Percentiles rank a stretch among this genome's conserved stretches.
These are phyloP conservation scores for Phocides pigmalion DNA, from an alignment of 1,140 invertebrate species.

Conservation along the genomic window DNA sequence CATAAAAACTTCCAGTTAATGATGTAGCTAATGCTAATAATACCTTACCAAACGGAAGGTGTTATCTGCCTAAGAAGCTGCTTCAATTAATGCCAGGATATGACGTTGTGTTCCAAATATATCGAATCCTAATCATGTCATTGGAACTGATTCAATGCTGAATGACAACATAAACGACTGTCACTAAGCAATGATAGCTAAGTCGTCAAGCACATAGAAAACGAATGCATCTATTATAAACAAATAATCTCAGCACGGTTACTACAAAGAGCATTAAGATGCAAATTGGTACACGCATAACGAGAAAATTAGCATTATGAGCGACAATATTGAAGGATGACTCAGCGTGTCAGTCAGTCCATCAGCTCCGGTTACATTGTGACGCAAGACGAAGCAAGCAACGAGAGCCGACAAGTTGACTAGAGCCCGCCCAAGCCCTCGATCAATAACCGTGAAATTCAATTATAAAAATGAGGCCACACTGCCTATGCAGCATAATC, in stretches of 20 bases:
- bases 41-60: no score
- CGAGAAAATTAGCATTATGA: conserved; percentile 79
- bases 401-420: conserved; percentile 64
- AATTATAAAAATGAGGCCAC: conserved; percentile 65
- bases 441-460: conserved; percentile 75
- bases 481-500: conserved; percentile 40
- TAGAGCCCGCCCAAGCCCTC: conserved; percentile 73
- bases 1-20: no score
- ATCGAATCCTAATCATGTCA: no score
- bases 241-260: conserved; percentile 53
- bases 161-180: conserved; percentile 2
- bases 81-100: no score
- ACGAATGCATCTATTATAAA: conserved; percentile 51
- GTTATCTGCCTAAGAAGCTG: no score
- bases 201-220: conserved; percentile 18
- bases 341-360: conserved; percentile 72
- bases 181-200: conserved; percentile 12
- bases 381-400: conserved; percentile 58
- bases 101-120: no score
- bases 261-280: conserved; percentile 74
- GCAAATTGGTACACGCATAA: conserved; percentile 80
- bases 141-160: not conserved
- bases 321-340: conserved; percentile 78
- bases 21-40: no score
- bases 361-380: conserved; percentile 73